These are phyloP conservation scores for Hoplodrina ambigua DNA, from an alignment of 2,888 invertebrate genomes.

Conservation along the genomic window DNA sequence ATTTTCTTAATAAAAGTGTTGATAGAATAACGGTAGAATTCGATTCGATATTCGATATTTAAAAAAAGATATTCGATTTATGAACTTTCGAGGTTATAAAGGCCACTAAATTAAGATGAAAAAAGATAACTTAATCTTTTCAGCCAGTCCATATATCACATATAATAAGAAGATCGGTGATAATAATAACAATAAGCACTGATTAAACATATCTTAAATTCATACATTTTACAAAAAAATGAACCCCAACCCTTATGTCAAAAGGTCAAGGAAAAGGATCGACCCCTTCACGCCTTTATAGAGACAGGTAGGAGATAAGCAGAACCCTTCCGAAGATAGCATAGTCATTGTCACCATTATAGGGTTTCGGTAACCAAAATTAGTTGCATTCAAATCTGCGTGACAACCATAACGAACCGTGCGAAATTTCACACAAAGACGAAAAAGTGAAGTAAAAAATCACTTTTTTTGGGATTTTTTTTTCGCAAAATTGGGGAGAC, in stretches of 20 bases:
- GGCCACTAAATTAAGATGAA: constrained; percentile 15
- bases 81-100: constrained; percentile 39
- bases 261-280: constrained; percentile 83
- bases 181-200: constrained; percentile 70
- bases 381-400: constrained; percentile 86
- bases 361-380: constrained; percentile 85
- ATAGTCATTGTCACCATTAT: constrained; percentile 76
- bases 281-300: constrained; percentile 79
- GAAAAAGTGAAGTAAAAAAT: constrained; percentile 63
- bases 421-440: constrained; percentile 85
- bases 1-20: not conserved
- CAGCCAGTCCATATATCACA: constrained; percentile 32
- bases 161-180: constrained; percentile 50
- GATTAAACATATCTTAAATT: constrained; percentile 78
- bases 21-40: constrained; percentile 31
- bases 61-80: not conserved
- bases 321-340: constrained; percentile 77
- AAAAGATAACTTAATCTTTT: constrained; percentile 38
- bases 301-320: constrained; percentile 81
- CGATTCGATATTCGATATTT: not conserved
- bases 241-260: constrained; percentile 72
- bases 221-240: constrained; percentile 78
- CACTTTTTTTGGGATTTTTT: constrained; percentile 64
- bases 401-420: constrained; percentile 87
- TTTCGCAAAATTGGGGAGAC: constrained; percentile 65